Evolutionary conservation across 2,113 vertebrate species (phyloP).

Genomic region (Cyanoliseus patagonus): DNA sequence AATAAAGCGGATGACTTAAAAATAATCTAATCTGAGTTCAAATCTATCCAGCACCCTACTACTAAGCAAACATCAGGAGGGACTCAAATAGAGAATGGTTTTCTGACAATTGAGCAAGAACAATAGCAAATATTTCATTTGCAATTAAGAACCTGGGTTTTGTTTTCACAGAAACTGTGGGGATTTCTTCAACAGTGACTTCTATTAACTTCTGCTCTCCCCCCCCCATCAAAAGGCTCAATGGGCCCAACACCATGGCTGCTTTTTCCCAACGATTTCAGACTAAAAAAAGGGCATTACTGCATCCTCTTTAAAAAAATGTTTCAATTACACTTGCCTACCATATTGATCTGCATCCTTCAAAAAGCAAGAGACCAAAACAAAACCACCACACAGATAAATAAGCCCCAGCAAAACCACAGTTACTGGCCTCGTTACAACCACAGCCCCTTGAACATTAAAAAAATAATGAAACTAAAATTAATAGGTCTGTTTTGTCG

Average conservation of each 20-base stretch:
- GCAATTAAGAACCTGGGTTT: slow-evolving; percentile 17
- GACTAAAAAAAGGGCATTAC: not conserved
- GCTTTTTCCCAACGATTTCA: not conserved
- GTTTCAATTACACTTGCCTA: not conserved
- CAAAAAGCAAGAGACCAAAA: not conserved
- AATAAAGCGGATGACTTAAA: not conserved
- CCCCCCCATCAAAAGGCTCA: not conserved
- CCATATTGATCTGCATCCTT: not conserved
- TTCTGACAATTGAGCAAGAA: slow-evolving; percentile 50
- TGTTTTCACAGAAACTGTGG: slow-evolving; percentile 26
- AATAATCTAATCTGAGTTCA: not conserved
- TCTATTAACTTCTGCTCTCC: slow-evolving; percentile 6
- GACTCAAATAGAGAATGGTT: slow-evolving; percentile 16
- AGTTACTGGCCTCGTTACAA: not conserved
- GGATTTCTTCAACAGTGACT: not conserved
- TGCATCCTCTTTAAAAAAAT: not conserved
- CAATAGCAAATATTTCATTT: slow-evolving; percentile 38
- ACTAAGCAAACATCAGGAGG: not conserved
- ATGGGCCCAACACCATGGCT: not conserved
- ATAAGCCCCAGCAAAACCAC: not conserved
- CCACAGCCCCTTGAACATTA: not conserved
- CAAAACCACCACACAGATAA: not conserved
- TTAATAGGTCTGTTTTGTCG: not conserved
- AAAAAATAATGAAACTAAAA: not conserved
- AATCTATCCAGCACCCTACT: not conserved